Evolutionary conservation across 2,113 vertebrate genomes (phyloP).

Genomic region (Dinomys branickii): DNA sequence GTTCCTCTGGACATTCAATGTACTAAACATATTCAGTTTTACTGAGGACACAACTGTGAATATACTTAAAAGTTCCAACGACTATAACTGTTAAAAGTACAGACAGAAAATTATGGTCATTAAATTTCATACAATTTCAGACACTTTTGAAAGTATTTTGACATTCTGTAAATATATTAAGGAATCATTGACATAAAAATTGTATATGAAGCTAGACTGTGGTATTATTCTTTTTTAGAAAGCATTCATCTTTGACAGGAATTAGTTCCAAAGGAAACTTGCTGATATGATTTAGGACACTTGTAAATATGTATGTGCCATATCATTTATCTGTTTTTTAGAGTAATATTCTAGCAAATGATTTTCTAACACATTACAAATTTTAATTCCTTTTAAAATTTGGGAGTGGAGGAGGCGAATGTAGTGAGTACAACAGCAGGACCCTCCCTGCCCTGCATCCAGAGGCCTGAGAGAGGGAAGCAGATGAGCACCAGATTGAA

Average conservation of each 20-base stretch:
- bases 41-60: constrained; percentile 40
- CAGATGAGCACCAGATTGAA: neutral
- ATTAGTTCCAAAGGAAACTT: constrained; percentile 63
- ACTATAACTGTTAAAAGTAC: constrained; percentile 55
- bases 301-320: neutral
- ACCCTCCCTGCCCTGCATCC: neutral
- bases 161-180: constrained; percentile 75
- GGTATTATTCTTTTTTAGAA: constrained; percentile 52
- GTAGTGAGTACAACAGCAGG: neutral
- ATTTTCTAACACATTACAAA: neutral
- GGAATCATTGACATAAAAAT: constrained; percentile 74
- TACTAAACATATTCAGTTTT: constrained; percentile 46
- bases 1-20: constrained; percentile 75
- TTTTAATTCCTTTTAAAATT: neutral
- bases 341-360: neutral
- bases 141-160: constrained; percentile 75
- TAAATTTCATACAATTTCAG: constrained; percentile 61
- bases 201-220: constrained; percentile 64
- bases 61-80: constrained; percentile 60
- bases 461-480: neutral
- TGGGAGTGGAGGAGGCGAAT: neutral
- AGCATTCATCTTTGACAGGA: constrained; percentile 61
- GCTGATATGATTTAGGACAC: neutral
- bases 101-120: constrained; percentile 73
- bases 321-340: neutral